Base-by-base conservation (phyloP, 1,140 invertebrate genomes). In the Platorchestia sp. region DNA sequence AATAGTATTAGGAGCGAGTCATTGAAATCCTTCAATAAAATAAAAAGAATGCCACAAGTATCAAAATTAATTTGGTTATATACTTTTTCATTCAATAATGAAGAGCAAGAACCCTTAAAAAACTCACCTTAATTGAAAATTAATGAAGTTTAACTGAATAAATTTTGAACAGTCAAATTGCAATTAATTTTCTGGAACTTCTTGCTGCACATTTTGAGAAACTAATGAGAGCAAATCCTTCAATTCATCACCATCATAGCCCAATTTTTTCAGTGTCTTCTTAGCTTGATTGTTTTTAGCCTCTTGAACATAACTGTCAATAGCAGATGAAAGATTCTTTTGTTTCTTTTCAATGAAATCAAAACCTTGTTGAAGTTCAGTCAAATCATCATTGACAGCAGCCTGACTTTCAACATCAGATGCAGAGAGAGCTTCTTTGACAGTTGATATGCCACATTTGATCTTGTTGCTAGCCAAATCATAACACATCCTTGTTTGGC, bases 291-390 rank as follows among this genome's bases (percentile, higher is more conserved):
- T 16, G 22, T 93, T 93, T 93, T 93, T 44, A 40, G 27, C 45
- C 7, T 36, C 40, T 40, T 45, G 45, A 36, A n/a, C 40, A 14
- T 45, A 93, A 47, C 6, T 14, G 10, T 47, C n/a, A 44, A 93
- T 3, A 6, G 43, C 10, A 36, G 43, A 45, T 40, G 43, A 45
- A 0, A 44, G 43, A 47, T 5, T 44, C 19, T 93, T 14, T 40
- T 47, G 44, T 45, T 93, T 93, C 45, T 93, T 93, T 45, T 93
- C 91, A 14, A 93, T n/a, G 44, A 47, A 93, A n/a, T 93, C 45
- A 45, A 44, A 41, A 7, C 91, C 91, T 47, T 89, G 87, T 89
- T 89, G 41, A 3, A 42, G 43, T 44, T 89, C 87, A 6, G 87
- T 89, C n/a, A 89, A 10, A 89, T 89, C 87, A 42, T 89, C 43